Conservation (phyloP, 2,113 vertebrate genomes). For the Tricholaema leucomelas region DNA sequence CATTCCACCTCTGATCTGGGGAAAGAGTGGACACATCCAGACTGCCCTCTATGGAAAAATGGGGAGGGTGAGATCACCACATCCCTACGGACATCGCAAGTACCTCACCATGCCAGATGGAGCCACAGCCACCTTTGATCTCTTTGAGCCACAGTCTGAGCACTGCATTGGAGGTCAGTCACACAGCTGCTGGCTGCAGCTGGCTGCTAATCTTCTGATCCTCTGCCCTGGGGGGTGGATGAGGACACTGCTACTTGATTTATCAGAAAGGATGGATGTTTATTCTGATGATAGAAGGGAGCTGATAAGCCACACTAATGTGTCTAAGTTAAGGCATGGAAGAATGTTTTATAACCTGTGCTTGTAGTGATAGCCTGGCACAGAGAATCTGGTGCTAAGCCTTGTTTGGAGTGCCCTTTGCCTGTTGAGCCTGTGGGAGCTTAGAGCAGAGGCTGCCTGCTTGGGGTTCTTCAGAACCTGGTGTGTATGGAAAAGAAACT, state of each 20-base stretch:
- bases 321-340: neutral
- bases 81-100: slow-evolving; percentile 90
- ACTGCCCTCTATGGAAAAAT: slow-evolving; percentile 97
- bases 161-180: slow-evolving; percentile 91
- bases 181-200: neutral
- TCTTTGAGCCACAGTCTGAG: slow-evolving; percentile 91
- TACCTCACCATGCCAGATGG: slow-evolving; percentile 95
- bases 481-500: neutral
- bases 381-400: neutral
- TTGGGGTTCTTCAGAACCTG: neutral
- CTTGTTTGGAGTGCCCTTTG: neutral
- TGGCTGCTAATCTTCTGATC: neutral
- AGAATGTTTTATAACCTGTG: neutral
- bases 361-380: neutral
- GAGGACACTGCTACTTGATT: neutral
- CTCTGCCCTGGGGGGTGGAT: neutral
- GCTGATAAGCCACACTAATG: neutral
- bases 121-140: slow-evolving; percentile 95
- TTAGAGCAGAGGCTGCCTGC: neutral
- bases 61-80: slow-evolving; percentile 91
- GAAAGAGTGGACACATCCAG: slow-evolving; percentile 97
- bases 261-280: neutral
- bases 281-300: neutral
- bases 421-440: neutral
- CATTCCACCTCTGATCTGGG: slow-evolving; percentile 95